A percentile compares a stretch with the other conserved stretches of the same genome.
phyloP scores from a whole-genome alignment of 2,797 vertebrate species.

The Catostomus latipinnis region DNA sequence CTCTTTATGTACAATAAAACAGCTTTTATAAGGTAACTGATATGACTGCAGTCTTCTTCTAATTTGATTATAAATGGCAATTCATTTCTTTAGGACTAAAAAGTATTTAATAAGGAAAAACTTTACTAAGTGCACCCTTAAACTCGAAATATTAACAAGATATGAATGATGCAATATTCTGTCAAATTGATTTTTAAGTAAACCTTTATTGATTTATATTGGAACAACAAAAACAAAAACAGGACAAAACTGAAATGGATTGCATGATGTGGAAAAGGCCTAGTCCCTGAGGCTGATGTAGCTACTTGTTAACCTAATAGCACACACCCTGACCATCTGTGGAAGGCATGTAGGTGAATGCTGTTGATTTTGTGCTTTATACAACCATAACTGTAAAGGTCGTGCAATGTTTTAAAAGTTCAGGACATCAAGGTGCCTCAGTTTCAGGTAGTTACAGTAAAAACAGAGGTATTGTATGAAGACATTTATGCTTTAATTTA shows the following conservation, averaged over 20 bases:
- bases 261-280: conserved; percentile 54
- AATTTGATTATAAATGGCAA: no score
- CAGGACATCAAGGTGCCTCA: conserved; percentile 44
- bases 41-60: no score
- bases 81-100: no score
- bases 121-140: no score
- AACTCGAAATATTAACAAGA: no score
- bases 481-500: conserved; percentile 30
- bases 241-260: conserved; percentile 47
- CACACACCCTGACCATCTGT: conserved; percentile 48
- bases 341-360: conserved; percentile 69
- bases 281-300: conserved; percentile 66
- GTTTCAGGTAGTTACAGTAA: conserved; percentile 46
- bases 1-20: no score
- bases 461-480: conserved; percentile 27
- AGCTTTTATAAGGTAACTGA: no score
- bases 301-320: conserved; percentile 46
- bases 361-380: conserved; percentile 48
- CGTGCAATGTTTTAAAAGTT: conserved; percentile 33
- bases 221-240: conserved; percentile 49
- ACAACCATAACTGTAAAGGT: conserved; percentile 40
- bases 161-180: no score
- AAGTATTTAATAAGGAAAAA: no score
- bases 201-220: conserved; percentile 59
- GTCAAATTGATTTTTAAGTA: not conserved